Evolutionary conservation across 2,888 invertebrate genomes (phyloP), one percentile per base, ranked within the genome.

Genomic region (Cylloceria caligata): DNA sequence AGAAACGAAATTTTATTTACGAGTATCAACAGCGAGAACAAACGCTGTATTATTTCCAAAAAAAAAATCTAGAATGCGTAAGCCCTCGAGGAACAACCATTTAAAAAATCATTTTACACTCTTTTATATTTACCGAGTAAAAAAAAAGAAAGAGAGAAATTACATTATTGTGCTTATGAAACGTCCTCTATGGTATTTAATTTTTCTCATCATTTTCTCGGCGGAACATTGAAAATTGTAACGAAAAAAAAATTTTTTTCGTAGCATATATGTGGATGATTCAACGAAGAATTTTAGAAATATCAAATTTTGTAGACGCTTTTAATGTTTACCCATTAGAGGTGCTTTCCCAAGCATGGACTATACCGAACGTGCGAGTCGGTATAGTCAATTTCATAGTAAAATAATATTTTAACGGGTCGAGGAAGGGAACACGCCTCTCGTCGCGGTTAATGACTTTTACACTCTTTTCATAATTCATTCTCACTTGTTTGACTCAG

Each of bases 401-500:
- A 64, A 62, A 80, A 77, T 45, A 80, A 80, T 83, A 74, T 83
- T 83, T 80, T 83, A 16, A 77, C 80, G 68, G 60, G 60, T 24
- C 39, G 60, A 60, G 30, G n/a, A n/a, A 24, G 49, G 49, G 2
- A 21, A 42, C 11, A 11, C 3, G 7, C 21, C 49, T 34, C 30
- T 57, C n/a, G 27, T 13, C 30, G n/a, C n/a, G 21, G 49, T 9
- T 49, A 21, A 13, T 7, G 49, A 49, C 21, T 47, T 9, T 39
- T 6, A 49, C 49, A 9, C 21, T 52, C 49, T 16, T 21, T 52
- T 69, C 55, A 36, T 67, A n/a, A 36, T 52, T 52, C 19, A 49
- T 55, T 55, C 68, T 55, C 69, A 21, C 55, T 21, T n/a, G 24
- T 21, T 27, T 30, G 11, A 24, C 21, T 24, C 9, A 13, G 24